Evolutionary conservation across 2,113 vertebrate genomes (phyloP).

Genomic region (Erythrocebus patas): DNA sequence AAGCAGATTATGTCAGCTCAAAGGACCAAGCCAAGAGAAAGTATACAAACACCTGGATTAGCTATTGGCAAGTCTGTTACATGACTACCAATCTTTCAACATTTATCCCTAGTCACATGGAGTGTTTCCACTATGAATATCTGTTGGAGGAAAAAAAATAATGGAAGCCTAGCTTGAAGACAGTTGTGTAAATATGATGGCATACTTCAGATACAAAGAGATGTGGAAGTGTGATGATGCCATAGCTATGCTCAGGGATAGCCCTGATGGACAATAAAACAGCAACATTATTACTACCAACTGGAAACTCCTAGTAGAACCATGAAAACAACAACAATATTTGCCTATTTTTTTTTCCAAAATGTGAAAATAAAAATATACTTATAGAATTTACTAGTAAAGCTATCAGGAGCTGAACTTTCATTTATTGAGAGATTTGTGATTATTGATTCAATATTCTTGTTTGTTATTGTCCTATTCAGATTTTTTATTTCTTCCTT

Average conservation of each 20-base stretch:
- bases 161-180: not conserved
- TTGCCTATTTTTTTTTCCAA: no score
- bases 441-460: no score
- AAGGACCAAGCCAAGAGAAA: not conserved
- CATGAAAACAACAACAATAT: no score
- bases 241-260: not conserved
- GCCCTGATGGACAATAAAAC: not conserved
- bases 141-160: not conserved
- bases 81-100: not conserved
- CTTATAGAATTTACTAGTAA: no score
- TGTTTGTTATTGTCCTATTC: no score
- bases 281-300: not conserved
- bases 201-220: not conserved
- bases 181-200: not conserved
- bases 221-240: not conserved
- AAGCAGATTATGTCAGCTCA: not conserved
- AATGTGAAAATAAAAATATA: no score
- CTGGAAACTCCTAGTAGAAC: no score
- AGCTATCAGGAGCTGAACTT: not conserved
- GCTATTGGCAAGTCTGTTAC: not conserved
- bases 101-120: not conserved
- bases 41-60: not conserved
- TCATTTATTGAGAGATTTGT: not conserved
- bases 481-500: no score
- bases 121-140: not conserved